Percentiles rank a stretch among this genome's conserved stretches.
These are phyloP conservation scores for Heterotis niloticus DNA, from an alignment of 2,113 vertebrate species.

Conservation along the genomic window DNA sequence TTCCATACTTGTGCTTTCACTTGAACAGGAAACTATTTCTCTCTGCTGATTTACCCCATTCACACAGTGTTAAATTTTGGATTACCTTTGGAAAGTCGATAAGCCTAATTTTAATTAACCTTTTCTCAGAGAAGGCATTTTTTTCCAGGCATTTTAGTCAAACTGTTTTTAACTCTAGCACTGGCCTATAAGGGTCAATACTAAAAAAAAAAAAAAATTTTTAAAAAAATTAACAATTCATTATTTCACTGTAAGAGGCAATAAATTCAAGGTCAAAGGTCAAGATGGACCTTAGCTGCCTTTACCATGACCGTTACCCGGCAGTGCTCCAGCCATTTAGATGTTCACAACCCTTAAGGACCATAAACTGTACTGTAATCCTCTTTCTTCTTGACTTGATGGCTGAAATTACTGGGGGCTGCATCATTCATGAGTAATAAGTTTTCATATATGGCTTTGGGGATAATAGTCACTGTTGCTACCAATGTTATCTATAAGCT, in stretches of 20 bases:
- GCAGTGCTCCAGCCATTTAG: background rate
- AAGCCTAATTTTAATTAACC: constrained; percentile 10
- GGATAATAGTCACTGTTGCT: no score
- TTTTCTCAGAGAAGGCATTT: background rate
- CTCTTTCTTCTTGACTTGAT: no score
- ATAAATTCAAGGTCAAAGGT: background rate
- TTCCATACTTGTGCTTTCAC: constrained; percentile 12
- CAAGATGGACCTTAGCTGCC: background rate
- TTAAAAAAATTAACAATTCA: background rate
- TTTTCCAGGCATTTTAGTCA: background rate
- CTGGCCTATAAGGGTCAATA: background rate
- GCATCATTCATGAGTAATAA: no score
- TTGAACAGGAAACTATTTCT: constrained; percentile 7
- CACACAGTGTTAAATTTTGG: background rate
- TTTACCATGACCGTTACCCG: background rate
- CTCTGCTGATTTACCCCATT: background rate
- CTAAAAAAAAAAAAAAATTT: background rate
- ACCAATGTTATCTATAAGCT: no score
- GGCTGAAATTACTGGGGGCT: no score
- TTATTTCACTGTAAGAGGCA: background rate
- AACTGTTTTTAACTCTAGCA: background rate
- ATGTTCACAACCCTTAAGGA: no score
- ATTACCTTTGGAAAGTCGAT: constrained; percentile 7
- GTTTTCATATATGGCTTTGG: no score
- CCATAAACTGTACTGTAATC: no score